Conservation (phyloP, 2,113 vertebrate species). For the Zingel zingel region DNA sequence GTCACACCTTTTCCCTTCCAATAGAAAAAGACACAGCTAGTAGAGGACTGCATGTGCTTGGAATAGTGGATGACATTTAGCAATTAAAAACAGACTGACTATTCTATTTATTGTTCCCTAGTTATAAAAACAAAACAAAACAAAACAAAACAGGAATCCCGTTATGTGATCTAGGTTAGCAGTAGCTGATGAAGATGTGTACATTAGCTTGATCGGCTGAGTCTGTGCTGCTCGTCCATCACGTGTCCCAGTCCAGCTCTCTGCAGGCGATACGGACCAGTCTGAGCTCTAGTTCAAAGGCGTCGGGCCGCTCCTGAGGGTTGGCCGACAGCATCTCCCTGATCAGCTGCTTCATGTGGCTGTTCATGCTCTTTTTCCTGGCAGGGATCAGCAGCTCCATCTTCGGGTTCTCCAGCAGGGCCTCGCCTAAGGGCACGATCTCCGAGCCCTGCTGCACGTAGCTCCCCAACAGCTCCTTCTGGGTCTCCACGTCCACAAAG, state of each 20-base stretch:
- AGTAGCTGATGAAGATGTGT: constrained; percentile 46
- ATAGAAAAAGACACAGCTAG: constrained; percentile 56
- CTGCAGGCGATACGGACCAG: constrained; percentile 96
- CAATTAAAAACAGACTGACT: constrained; percentile 21
- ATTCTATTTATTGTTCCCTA: constrained; percentile 39
- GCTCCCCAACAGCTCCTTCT: constrained; percentile 95
- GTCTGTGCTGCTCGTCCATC: constrained; percentile 71
- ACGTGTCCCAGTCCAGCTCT: constrained; percentile 97
- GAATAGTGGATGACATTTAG: constrained; percentile 51
- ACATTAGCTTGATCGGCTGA: constrained; percentile 42
- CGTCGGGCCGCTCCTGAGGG: constrained; percentile 95
- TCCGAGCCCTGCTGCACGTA: constrained; percentile 93
- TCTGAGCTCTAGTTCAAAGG: constrained; percentile 96
- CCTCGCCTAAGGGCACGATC: constrained; percentile 95
- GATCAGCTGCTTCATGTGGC: constrained; percentile 94
- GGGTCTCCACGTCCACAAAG: constrained; percentile 93
- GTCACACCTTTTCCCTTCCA: constrained; percentile 36
- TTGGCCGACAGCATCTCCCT: constrained; percentile 97
- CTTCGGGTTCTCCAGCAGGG: constrained; percentile 96
- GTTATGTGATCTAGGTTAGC: constrained; percentile 25
- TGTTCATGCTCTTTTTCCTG: constrained; percentile 96
- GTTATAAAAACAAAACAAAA: too few relatives aligned
- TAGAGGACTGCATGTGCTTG: constrained; percentile 44
- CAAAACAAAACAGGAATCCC: constrained; percentile 6
- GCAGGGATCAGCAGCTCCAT: constrained; percentile 97